These are phyloP conservation scores for Meteorus colon DNA, from an alignment of 2,888 invertebrate genomes.

Conservation along the genomic window DNA sequence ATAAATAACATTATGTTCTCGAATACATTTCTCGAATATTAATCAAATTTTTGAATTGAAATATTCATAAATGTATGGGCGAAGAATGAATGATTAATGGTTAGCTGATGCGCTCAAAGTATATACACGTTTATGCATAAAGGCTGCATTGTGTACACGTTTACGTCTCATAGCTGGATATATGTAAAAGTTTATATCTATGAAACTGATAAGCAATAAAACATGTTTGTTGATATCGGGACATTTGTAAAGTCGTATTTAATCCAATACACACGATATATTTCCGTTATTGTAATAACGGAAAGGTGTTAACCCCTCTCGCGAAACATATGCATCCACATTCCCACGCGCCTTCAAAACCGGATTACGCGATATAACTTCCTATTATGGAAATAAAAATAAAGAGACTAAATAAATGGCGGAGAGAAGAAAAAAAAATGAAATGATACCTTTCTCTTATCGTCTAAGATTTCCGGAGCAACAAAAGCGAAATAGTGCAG, in stretches of 20 bases:
- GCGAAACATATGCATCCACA: constrained; percentile 1
- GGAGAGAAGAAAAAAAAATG: constrained; percentile 17
- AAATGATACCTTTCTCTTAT: constrained; percentile 25
- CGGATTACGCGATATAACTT: constrained; percentile 36
- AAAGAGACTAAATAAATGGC: too few species aligned
- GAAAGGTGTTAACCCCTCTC: constrained; percentile 17
- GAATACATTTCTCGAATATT: not conserved
- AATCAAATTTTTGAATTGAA: not conserved
- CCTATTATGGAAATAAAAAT: not conserved
- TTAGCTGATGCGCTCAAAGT: not conserved
- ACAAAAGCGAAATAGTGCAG: constrained; percentile 15
- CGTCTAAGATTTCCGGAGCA: constrained; percentile 33
- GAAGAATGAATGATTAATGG: not conserved
- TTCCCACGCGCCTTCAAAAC: constrained; percentile 37
- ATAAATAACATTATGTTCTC: not conserved
- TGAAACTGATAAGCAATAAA: constrained; percentile 18
- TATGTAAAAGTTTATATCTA: not conserved
- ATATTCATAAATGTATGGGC: not conserved
- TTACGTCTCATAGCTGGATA: not conserved
- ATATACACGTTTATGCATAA: not conserved
- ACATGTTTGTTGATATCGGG: constrained; percentile 12
- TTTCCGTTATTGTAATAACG: constrained; percentile 40
- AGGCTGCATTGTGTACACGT: too few species aligned
- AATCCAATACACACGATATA: constrained; percentile 10
- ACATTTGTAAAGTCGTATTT: constrained; percentile 21